Conservation (phyloP, 2,113 vertebrate genomes). For the Poeciliopsis turrubarensis region DNA sequence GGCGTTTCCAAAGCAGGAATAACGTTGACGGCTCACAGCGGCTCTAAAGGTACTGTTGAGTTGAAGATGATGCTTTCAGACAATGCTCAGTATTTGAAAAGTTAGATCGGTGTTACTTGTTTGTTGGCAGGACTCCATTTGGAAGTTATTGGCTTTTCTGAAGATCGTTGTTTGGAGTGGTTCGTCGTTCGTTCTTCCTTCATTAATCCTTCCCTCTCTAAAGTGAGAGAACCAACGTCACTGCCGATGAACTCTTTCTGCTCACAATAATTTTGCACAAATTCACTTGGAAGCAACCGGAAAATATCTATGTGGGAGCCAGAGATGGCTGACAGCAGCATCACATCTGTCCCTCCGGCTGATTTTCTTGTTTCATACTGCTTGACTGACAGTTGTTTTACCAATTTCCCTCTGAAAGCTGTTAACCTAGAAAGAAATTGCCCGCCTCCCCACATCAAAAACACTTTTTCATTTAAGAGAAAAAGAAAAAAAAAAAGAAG, state of each 20-base stretch:
- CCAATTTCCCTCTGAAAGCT: not conserved
- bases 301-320: not conserved
- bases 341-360: not conserved
- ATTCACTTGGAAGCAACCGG: not conserved
- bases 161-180: no score
- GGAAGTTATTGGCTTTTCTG: no score
- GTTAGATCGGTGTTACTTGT: no score
- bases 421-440: not conserved
- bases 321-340: not conserved
- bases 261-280: not conserved
- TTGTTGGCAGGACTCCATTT: no score
- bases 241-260: not conserved
- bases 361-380: not conserved
- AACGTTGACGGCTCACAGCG: no score
- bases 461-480: slow-evolving; percentile 3
- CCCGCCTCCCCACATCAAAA: not conserved
- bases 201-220: no score
- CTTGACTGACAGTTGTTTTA: not conserved
- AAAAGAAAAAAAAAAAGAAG: not conserved
- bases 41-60: no score
- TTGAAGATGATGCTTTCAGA: no score
- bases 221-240: no score
- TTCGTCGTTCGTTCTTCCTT: no score
- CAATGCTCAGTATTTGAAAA: no score
- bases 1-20: no score